Percentiles rank a stretch among this genome's conserved stretches.
These are phyloP conservation scores for Caenorhabditis auriculariae DNA, from an alignment of 2,888 invertebrate species.

Conservation along the genomic window DNA sequence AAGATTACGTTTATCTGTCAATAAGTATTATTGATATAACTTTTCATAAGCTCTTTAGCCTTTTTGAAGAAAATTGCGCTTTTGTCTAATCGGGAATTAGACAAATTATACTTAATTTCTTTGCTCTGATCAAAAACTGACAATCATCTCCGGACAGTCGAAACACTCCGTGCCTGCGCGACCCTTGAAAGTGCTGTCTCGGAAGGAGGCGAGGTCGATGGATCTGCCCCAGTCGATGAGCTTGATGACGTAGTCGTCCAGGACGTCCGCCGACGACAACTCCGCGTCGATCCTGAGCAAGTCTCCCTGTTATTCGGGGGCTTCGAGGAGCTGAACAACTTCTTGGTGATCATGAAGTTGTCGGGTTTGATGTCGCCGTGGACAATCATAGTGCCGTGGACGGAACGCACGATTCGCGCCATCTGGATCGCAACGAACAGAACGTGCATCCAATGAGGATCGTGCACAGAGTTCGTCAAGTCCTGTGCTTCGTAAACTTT, in stretches of 20 bases:
- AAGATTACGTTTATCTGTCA: too few relatives aligned
- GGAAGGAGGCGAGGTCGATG: slow-evolving; percentile 78
- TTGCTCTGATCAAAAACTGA: too few relatives aligned
- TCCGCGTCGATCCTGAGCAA: slow-evolving; percentile 27
- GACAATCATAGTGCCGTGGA: slow-evolving; percentile 84
- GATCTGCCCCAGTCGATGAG: slow-evolving; percentile 91
- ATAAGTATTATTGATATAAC: too few relatives aligned
- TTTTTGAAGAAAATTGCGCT: too few relatives aligned
- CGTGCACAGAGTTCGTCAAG: slow-evolving; percentile 37
- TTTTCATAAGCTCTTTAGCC: too few relatives aligned
- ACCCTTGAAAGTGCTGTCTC: slow-evolving; percentile 68
- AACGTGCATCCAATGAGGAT: slow-evolving; percentile 24
- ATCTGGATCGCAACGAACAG: slow-evolving; percentile 72
- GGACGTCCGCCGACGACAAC: slow-evolving; percentile 6
- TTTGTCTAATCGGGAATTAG: too few relatives aligned
- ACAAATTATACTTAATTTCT: too few relatives aligned
- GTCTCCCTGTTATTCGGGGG: not conserved
- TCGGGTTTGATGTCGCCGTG: slow-evolving; percentile 95
- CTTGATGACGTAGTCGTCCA: slow-evolving; percentile 69
- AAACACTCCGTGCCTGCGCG: slow-evolving; percentile 71
- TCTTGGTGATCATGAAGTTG: slow-evolving; percentile 76
- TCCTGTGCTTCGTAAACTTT: too few relatives aligned
- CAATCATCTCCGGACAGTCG: slow-evolving; percentile 77
- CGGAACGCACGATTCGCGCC: slow-evolving; percentile 79
- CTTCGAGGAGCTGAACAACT: slow-evolving; percentile 7